These are phyloP conservation scores for Phyllopteryx taeniolatus DNA, from an alignment of 2,113 vertebrate genomes.

Conservation along the genomic window DNA sequence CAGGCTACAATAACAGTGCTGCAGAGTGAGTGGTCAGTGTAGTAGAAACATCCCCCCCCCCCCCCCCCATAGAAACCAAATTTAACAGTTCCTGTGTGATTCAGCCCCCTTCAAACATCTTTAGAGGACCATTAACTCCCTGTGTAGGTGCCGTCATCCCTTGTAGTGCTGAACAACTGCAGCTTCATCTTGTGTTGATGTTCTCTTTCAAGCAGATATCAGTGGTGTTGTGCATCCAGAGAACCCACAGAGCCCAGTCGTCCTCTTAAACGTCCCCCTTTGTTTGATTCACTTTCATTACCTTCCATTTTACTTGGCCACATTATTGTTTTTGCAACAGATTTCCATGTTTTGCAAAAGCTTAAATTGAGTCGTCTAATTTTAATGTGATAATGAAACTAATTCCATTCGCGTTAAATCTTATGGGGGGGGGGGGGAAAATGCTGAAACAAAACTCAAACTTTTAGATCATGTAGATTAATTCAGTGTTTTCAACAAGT, in stretches of 20 bases:
- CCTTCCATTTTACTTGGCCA: not conserved
- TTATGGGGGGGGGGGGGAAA: not conserved
- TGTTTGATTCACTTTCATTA: not conserved
- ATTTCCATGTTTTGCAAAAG: not conserved
- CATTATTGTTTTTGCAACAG: not conserved
- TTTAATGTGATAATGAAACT: not conserved
- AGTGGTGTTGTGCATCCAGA: constrained; percentile 9
- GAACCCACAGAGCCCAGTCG: not conserved
- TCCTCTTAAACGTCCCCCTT: not conserved
- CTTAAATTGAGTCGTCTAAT: not conserved
- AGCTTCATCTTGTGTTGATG: constrained; percentile 8
- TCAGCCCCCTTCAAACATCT: constrained; percentile 34
- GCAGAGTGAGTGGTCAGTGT: constrained; percentile 89
- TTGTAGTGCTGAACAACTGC: constrained; percentile 19
- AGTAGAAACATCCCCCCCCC: constrained; percentile 9
- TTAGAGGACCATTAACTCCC: constrained; percentile 33
- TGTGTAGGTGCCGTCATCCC: constrained; percentile 27
- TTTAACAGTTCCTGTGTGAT: constrained; percentile 20
- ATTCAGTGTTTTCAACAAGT: not conserved
- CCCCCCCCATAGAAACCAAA: not conserved
- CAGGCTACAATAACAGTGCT: constrained; percentile 94
- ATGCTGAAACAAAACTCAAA: not conserved
- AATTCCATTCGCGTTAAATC: not conserved
- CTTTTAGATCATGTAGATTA: not conserved
- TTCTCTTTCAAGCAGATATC: constrained; percentile 7